These are phyloP conservation scores for Thermophis baileyi DNA, from an alignment of 2,113 vertebrate species.

Conservation along the genomic window DNA sequence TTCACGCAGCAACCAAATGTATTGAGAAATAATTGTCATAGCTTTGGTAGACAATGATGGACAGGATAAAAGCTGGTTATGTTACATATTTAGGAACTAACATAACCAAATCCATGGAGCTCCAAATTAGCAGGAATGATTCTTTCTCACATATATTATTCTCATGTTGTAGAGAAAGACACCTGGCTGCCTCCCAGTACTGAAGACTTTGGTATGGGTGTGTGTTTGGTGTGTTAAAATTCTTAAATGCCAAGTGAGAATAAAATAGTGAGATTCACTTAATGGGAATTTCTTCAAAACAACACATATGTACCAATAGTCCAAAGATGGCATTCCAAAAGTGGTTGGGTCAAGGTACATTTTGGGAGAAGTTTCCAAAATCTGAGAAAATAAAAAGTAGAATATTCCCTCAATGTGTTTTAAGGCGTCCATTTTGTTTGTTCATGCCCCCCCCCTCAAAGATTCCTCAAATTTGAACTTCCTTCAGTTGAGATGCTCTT, in stretches of 20 bases:
- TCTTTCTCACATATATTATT: background rate
- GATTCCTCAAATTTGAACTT: background rate
- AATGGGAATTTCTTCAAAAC: background rate
- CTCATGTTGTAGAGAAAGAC: background rate
- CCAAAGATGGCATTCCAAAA: background rate
- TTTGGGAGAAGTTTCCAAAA: background rate
- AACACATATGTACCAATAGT: background rate
- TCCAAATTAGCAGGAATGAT: background rate
- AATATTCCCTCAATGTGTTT: background rate
- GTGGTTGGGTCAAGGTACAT: background rate
- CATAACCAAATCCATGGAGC: background rate
- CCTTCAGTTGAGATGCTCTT: background rate
- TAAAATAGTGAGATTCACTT: background rate
- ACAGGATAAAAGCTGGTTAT: background rate
- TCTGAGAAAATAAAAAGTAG: background rate
- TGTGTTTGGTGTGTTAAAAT: background rate
- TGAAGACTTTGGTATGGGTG: background rate
- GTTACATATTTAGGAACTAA: background rate
- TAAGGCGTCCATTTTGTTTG: background rate
- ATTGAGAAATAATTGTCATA: background rate
- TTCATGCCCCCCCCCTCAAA: background rate
- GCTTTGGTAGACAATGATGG: background rate
- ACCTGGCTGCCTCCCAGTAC: background rate
- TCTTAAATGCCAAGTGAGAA: background rate
- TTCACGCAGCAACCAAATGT: background rate